Evolutionary conservation across 2,888 invertebrate genomes (phyloP), one percentile per base, ranked within the genome.

Genomic region (Mallateleia sp.): DNA sequence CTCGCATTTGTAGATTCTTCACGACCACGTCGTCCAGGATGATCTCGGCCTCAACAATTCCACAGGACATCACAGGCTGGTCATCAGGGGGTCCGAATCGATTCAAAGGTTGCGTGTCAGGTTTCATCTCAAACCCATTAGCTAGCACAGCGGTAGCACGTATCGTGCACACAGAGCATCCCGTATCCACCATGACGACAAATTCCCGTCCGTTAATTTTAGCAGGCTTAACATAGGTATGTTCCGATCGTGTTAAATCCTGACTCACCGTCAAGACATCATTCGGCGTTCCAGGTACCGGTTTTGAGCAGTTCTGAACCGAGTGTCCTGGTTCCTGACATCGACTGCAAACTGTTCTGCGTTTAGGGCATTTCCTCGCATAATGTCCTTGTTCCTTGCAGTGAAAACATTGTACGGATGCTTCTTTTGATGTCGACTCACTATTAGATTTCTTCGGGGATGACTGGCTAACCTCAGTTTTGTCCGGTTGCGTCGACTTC

Each of bases 131-230:
- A 3, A 78, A 66, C 22, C 54, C 60, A 9, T 60, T 52, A 3
- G 66, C 25, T 7, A 87, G 66, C n/a, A 87, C 80, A 11, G 50
- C 66, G 24, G 83, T 50, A 9, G 87, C 82, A 42, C 81, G 80
- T 5, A 87, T 80, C 2, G 88, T 89, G 28, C 87, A 87, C 9
- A 77, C 85, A 24, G 83, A 66, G n/a, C 88, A 77, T 20, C 85
- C 85, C 0, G 85, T 72, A 58, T 87, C 83, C n/a, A 87, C 78
- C 85, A 85, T 82, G 20, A 82, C 74, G 11, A 52, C 45, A 7
- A 79, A 28, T 9, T 22, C 34, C 1, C 38, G 47, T 3, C 50
- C 58, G n/a, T 84, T 74, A 15, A 88, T 34, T 3, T 28, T 64
- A 0, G 74, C 56, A 0, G 25, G 18, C 24, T 87, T 89, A 9